These are phyloP conservation scores for Uria lomvia DNA, from an alignment of 2,113 vertebrate species.

Conservation along the genomic window DNA sequence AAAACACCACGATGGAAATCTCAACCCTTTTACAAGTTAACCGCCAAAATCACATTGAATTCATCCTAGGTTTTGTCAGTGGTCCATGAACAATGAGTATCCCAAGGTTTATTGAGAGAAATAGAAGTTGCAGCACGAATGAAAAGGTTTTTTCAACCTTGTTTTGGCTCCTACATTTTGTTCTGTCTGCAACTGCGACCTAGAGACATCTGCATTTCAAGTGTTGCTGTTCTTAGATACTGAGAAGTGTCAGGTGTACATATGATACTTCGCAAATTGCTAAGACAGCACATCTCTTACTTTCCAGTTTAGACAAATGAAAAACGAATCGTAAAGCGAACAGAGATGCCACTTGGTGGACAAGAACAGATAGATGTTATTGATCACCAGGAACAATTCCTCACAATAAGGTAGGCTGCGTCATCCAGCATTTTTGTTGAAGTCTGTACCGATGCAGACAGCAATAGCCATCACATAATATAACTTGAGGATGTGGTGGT, in stretches of 20 bases:
- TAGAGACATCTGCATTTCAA: background rate
- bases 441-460: background rate
- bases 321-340: background rate
- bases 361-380: background rate
- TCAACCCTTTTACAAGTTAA: background rate
- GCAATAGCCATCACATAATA: fast-evolving
- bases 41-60: background rate
- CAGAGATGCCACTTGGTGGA: background rate
- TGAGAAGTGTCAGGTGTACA: background rate
- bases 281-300: background rate
- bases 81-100: background rate
- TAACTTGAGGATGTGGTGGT: background rate
- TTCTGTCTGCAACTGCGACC: background rate
- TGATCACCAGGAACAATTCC: background rate
- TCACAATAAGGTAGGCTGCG: background rate
- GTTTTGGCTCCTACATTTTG: background rate
- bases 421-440: background rate
- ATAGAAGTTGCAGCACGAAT: background rate
- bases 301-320: background rate
- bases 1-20: background rate
- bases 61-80: background rate
- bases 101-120: background rate
- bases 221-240: background rate
- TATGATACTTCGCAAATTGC: background rate
- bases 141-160: background rate